Percentiles rank a stretch among this genome's conserved stretches.
Conservation (phyloP, 2,113 vertebrate species). For the Cinclus cinclus region DNA sequence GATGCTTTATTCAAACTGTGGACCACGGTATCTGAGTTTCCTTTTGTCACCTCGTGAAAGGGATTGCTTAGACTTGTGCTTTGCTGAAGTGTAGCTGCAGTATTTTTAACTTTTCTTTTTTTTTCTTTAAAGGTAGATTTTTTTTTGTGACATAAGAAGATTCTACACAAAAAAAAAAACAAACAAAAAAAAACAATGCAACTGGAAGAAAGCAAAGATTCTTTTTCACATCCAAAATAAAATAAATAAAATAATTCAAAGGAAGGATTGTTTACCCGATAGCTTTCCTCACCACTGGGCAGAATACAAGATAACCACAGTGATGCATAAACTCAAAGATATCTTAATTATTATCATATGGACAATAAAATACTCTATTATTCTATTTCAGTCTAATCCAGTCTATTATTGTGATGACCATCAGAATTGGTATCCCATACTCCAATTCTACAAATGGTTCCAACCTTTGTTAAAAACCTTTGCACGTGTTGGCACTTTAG, state of each 20-base stretch:
- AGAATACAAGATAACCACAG: not conserved
- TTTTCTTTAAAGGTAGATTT: not conserved
- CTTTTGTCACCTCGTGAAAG: not conserved
- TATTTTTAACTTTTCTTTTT: no score
- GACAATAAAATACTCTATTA: not conserved
- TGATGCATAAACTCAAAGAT: not conserved
- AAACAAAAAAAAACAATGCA: not conserved
- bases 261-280: not conserved
- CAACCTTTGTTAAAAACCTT: not conserved
- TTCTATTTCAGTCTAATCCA: not conserved
- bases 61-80: not conserved
- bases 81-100: not conserved
- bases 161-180: no score
- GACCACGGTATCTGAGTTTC: not conserved
- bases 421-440: fast-evolving
- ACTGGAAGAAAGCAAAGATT: not conserved
- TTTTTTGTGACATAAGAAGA: not conserved
- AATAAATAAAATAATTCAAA: not conserved
- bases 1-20: not conserved
- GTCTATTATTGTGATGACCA: not conserved
- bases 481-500: fast-evolving
- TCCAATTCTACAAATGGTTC: not conserved
- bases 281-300: not conserved
- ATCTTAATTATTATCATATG: not conserved
- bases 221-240: not conserved